Conservation (phyloP, 2,797 vertebrate species). For the Trachops cirrhosus region DNA sequence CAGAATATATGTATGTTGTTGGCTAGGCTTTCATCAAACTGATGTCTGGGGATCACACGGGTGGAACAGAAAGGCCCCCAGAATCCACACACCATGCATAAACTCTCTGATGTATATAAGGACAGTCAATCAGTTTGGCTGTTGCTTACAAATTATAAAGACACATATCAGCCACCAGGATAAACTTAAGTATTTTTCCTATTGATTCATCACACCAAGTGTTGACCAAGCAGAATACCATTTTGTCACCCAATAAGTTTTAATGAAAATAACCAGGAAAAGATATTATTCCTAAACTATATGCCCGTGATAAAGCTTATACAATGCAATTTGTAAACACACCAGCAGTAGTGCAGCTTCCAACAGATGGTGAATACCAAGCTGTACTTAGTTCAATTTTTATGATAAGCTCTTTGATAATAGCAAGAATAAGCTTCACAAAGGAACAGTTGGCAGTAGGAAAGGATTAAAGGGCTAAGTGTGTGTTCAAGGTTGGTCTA, state of each 20-base stretch:
- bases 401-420: constrained; percentile 46
- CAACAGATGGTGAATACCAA: constrained; percentile 29
- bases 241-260: constrained; percentile 46
- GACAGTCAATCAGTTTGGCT: neutral
- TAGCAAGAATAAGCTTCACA: neutral
- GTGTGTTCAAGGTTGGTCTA: neutral
- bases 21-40: neutral
- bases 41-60: neutral
- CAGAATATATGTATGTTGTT: neutral
- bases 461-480: constrained; percentile 9
- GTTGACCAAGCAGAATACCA: constrained; percentile 40
- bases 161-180: neutral
- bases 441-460: neutral
- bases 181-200: constrained; percentile 47
- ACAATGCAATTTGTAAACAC: constrained; percentile 47
- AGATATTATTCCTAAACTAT: constrained; percentile 2
- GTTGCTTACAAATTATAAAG: neutral
- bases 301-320: neutral
- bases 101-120: neutral
- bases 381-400: constrained; percentile 23
- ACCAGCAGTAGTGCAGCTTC: neutral
- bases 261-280: constrained; percentile 28
- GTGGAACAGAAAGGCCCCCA: neutral
- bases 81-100: neutral
- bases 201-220: constrained; percentile 26